phyloP scores from a whole-genome alignment of 2,113 vertebrate species.

The Scytalopus superciliaris region DNA sequence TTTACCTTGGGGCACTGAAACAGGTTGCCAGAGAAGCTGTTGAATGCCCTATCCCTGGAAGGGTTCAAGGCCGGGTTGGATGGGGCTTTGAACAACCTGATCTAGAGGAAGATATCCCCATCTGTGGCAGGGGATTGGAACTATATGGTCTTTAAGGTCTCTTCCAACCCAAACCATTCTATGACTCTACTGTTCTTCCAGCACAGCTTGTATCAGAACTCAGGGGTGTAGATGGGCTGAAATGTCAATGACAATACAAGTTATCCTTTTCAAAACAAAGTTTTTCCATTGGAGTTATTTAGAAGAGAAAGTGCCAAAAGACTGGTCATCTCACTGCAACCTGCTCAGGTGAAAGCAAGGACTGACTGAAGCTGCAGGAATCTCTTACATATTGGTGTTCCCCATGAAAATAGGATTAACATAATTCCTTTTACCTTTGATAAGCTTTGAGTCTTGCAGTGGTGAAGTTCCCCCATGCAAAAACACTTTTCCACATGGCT shows the following conservation, averaged over 20 bases:
- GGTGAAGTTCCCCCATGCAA: not conserved
- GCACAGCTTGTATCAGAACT: not conserved
- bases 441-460: not conserved
- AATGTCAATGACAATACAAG: not conserved
- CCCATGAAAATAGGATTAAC: not conserved
- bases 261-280: not conserved
- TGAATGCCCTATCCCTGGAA: not conserved
- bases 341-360: not conserved
- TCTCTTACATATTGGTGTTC: not conserved
- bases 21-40: not conserved
- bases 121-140: not conserved
- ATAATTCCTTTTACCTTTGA: not conserved
- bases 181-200: not conserved
- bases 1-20: not conserved
- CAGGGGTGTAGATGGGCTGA: not conserved
- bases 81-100: not conserved
- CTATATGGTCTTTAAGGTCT: not conserved
- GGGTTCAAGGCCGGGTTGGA: not conserved
- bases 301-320: not conserved
- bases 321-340: not conserved
- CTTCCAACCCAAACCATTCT: not conserved
- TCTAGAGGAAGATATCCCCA: not conserved
- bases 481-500: not conserved
- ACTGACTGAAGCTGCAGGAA: not conserved
- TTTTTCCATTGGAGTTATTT: not conserved